These are phyloP conservation scores for Labeo calbasu DNA, from an alignment of 2,797 vertebrate species.

Conservation along the genomic window DNA sequence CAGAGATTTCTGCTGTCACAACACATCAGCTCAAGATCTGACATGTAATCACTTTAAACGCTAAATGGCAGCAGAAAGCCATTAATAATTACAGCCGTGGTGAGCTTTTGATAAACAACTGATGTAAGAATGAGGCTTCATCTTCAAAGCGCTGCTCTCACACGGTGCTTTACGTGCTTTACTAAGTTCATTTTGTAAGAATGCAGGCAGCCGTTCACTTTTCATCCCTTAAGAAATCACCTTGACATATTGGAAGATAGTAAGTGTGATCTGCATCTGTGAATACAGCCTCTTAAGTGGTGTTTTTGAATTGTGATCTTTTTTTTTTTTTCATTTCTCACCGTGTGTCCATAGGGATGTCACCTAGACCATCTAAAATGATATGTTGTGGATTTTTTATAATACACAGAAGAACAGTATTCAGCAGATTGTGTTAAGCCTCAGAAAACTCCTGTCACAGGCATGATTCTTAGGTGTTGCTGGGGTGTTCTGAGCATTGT, in stretches of 20 bases:
- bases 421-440: slow-evolving; percentile 1
- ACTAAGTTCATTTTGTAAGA: slow-evolving; percentile 18
- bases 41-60: slow-evolving; percentile 15
- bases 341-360: neutral
- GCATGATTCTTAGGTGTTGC: neutral
- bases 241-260: slow-evolving; percentile 10
- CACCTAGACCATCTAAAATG: neutral
- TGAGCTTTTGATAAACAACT: slow-evolving; percentile 27
- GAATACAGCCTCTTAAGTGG: slow-evolving; percentile 27
- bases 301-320: slow-evolving; percentile 26
- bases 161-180: neutral
- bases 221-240: slow-evolving; percentile 23
- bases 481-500: neutral
- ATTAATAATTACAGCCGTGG: slow-evolving; percentile 15
- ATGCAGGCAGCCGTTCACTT: neutral
- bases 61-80: slow-evolving; percentile 19
- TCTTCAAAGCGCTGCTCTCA: slow-evolving; percentile 1
- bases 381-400: slow-evolving; percentile 7
- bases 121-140: slow-evolving; percentile 10
- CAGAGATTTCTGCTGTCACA: slow-evolving; percentile 12
- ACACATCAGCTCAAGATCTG: slow-evolving; percentile 11
- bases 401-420: neutral
- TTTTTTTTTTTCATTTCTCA: neutral
- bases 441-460: slow-evolving; percentile 5
- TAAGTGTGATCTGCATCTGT: slow-evolving; percentile 29